Evolutionary conservation across 2,797 vertebrate species (phyloP).

Genomic region (Enteromius unitaeniatus): DNA sequence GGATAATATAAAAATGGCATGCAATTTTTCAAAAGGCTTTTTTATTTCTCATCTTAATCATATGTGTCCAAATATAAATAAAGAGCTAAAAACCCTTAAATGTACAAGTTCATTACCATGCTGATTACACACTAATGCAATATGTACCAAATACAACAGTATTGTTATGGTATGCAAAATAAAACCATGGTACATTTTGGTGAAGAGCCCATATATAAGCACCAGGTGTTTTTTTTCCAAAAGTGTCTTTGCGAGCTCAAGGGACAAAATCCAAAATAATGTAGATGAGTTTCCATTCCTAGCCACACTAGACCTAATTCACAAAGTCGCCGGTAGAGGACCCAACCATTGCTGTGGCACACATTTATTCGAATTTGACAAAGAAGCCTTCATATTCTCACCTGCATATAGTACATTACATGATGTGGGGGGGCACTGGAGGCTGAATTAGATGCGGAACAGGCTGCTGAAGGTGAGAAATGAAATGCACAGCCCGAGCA

Average conservation of each 20-base stretch:
- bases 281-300: constrained; percentile 9
- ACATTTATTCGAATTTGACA: constrained; percentile 38
- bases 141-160: neutral
- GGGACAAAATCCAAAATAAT: constrained; percentile 2
- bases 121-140: neutral
- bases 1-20: neutral
- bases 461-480: constrained; percentile 33
- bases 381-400: constrained; percentile 12
- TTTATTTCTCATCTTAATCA: neutral
- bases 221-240: constrained; percentile 9
- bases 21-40: neutral
- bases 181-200: neutral
- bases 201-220: neutral
- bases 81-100: neutral
- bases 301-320: neutral
- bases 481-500: neutral
- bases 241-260: constrained; percentile 1
- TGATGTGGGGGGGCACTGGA: constrained; percentile 19
- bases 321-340: constrained; percentile 5
- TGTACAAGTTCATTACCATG: neutral
- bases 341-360: neutral
- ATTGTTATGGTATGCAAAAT: neutral
- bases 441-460: constrained; percentile 31
- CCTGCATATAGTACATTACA: constrained; percentile 14
- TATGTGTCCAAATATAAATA: neutral